Conservation (phyloP, 2,113 vertebrate species). For the Salminus brasiliensis region DNA sequence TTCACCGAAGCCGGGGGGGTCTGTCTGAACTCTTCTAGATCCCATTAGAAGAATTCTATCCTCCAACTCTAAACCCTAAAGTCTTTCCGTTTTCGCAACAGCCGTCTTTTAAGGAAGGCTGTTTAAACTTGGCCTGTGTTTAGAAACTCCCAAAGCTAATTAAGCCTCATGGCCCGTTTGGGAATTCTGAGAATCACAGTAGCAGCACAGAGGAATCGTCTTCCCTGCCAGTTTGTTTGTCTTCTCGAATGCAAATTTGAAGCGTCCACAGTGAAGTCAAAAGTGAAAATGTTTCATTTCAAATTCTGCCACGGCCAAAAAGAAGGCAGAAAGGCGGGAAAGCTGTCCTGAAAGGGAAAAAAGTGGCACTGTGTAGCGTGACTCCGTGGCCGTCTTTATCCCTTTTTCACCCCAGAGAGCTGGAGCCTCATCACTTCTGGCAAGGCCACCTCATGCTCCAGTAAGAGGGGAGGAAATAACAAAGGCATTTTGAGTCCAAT, state of each 20-base stretch:
- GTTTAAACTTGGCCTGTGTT: slow-evolving; percentile 10
- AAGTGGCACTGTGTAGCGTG: neutral
- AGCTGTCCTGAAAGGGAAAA: neutral
- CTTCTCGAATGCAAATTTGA: neutral
- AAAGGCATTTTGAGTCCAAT: slow-evolving; percentile 19
- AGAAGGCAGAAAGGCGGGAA: neutral
- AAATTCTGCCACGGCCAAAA: neutral
- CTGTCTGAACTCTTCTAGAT: slow-evolving; percentile 15
- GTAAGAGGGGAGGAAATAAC: neutral
- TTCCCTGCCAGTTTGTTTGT: neutral
- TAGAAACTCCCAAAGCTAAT: slow-evolving; percentile 32
- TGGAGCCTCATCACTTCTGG: neutral
- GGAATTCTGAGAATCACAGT: slow-evolving; percentile 6
- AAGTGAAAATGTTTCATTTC: neutral
- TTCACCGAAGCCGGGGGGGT: slow-evolving; percentile 10
- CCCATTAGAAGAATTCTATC: slow-evolving; percentile 19
- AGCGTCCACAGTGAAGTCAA: neutral
- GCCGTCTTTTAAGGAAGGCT: neutral
- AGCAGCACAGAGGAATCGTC: slow-evolving; percentile 9
- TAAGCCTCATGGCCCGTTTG: slow-evolving; percentile 14
- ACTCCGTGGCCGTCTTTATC: neutral
- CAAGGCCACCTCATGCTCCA: neutral
- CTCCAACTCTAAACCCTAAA: slow-evolving; percentile 8
- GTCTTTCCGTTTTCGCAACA: neutral
- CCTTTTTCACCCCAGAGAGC: neutral